Evolutionary conservation across 2,797 vertebrate species (phyloP).

Genomic region (Eptatretus atami): DNA sequence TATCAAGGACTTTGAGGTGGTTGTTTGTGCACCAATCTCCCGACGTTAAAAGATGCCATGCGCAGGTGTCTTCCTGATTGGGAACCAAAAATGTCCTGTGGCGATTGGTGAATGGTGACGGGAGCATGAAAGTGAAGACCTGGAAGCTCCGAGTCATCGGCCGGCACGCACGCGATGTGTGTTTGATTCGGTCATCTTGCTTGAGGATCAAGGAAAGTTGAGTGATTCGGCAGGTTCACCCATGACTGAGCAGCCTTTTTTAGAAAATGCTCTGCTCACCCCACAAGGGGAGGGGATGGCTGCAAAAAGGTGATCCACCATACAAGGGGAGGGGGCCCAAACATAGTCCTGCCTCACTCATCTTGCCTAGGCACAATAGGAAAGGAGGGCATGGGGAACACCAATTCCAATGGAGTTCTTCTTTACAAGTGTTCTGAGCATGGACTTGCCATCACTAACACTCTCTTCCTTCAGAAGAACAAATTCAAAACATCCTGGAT

Average conservation of each 20-base stretch:
- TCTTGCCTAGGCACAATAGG: not conserved
- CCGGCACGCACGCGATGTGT: not conserved
- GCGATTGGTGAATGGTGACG: not conserved
- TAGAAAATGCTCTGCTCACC: not conserved
- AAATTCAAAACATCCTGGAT: slow-evolving; percentile 2
- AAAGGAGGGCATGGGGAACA: not conserved
- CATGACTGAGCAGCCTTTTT: not conserved
- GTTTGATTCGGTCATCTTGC: slow-evolving; percentile 1
- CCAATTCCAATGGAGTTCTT: slow-evolving; percentile 1
- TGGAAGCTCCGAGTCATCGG: not conserved
- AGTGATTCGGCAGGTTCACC: not conserved
- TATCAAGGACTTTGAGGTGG: not conserved
- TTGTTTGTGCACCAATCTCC: not conserved
- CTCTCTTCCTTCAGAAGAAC: not conserved
- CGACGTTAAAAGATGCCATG: not conserved
- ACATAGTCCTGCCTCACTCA: not conserved
- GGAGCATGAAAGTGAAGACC: not conserved
- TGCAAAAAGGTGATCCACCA: too few species aligned
- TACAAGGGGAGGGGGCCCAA: not conserved
- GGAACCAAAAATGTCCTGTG: not conserved
- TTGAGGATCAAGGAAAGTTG: not conserved
- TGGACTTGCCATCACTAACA: not conserved
- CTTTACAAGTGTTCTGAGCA: not conserved
- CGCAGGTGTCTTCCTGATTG: not conserved
- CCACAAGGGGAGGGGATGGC: not conserved